These are phyloP conservation scores for Gavia stellata DNA, from an alignment of 2,113 vertebrate species.

Conservation along the genomic window DNA sequence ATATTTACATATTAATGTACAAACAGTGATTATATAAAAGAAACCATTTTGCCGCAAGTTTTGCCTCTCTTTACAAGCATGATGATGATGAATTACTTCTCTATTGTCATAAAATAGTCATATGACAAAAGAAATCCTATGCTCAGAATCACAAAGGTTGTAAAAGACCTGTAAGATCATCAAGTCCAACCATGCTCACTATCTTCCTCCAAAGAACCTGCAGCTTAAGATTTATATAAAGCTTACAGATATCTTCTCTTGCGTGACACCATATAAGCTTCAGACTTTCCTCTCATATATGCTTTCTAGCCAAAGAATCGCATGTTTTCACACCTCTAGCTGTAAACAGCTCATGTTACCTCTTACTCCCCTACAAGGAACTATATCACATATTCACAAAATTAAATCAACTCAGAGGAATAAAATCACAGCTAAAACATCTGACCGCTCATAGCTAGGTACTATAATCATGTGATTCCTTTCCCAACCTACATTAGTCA, in stretches of 20 bases:
- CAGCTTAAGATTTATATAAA: neutral
- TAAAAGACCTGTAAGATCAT: no score
- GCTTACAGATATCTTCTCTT: neutral
- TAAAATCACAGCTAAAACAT: neutral
- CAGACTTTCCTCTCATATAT: neutral
- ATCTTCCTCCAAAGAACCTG: neutral
- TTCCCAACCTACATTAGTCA: neutral
- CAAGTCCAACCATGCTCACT: no score
- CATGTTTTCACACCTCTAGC: neutral
- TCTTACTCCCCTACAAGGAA: neutral
- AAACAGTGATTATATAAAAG: neutral
- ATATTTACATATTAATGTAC: neutral
- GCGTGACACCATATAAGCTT: neutral
- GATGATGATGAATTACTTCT: neutral
- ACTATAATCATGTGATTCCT: neutral
- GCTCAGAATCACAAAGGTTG: no score
- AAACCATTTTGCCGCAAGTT: neutral
- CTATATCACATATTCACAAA: neutral
- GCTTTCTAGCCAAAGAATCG: neutral
- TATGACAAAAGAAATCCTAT: neutral
- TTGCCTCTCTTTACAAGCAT: neutral
- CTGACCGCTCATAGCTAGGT: neutral
- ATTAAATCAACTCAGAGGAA: neutral
- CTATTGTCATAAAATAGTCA: neutral
- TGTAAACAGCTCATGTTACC: neutral